A percentile compares a stretch with the other conserved stretches of the same genome.
These are phyloP conservation scores for Cryptomyrus ogoouensis DNA, from an alignment of 2,113 vertebrate genomes.

Conservation along the genomic window DNA sequence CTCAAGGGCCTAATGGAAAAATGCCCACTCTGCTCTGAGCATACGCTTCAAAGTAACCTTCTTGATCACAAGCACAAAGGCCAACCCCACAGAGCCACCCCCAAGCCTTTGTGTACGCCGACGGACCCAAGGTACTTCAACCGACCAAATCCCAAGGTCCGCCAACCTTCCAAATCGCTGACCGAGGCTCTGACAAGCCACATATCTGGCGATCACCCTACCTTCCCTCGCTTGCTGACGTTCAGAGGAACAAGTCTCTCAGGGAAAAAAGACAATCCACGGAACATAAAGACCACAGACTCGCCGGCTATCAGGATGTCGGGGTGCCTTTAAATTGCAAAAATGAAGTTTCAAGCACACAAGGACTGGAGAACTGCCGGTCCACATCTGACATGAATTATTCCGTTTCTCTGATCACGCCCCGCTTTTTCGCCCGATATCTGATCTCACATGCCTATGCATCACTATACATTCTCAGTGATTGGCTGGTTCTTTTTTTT, in stretches of 20 bases:
- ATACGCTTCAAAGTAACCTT: neutral
- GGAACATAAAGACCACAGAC: neutral
- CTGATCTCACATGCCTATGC: conserved; percentile 33
- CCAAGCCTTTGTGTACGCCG: neutral
- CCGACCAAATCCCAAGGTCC: neutral
- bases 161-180: neutral
- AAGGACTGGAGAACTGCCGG: conserved; percentile 6
- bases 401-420: conserved; percentile 37
- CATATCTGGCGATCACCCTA: neutral
- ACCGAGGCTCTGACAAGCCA: neutral
- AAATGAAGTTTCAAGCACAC: neutral
- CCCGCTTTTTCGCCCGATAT: conserved; percentile 31
- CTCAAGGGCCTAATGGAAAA: neutral
- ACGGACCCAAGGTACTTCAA: neutral
- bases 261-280: neutral
- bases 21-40: neutral
- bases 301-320: neutral
- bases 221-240: neutral
- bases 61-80: neutral
- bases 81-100: neutral
- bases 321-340: neutral
- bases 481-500: conserved; percentile 26
- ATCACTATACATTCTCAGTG: conserved; percentile 30
- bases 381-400: conserved; percentile 23
- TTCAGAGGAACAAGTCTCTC: neutral